Conservation (phyloP, 2,113 vertebrate genomes). For the Scomber scombrus region DNA sequence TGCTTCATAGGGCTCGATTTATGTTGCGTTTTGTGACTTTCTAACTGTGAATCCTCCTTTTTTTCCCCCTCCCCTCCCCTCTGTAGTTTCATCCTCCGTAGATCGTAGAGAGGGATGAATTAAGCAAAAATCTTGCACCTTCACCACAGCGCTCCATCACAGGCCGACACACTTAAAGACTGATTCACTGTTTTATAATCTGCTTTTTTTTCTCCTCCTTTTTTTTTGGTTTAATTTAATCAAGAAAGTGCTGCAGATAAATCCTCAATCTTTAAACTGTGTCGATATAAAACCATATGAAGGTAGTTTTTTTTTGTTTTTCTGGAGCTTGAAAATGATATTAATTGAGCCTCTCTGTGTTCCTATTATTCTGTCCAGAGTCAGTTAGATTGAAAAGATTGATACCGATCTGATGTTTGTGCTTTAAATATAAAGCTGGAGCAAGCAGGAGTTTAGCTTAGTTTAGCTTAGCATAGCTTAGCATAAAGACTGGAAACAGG, state of each 20-base stretch:
- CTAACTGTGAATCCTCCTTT: conserved; percentile 51
- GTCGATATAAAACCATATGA: neutral
- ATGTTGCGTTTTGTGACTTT: conserved; percentile 63
- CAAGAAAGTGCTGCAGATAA: neutral
- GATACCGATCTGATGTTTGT: neutral
- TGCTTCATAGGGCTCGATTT: conserved; percentile 65
- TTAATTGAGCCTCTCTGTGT: neutral
- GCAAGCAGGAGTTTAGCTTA: neutral
- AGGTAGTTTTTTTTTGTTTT: neutral
- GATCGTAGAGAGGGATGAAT: neutral
- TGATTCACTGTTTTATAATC: neutral
- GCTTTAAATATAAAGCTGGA: neutral
- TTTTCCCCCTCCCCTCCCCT: neutral
- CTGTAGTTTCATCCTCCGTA: neutral
- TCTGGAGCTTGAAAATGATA: neutral
- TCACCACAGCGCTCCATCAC: neutral
- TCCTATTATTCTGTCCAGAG: neutral
- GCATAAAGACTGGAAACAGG: neutral
- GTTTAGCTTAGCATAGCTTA: neutral
- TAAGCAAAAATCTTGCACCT: neutral
- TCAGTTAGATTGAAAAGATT: neutral
- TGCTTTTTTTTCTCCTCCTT: neutral
- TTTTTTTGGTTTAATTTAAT: neutral
- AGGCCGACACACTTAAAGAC: conserved; percentile 14
- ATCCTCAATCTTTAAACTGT: too few species aligned